Conservation (phyloP, 2,113 vertebrate genomes). For the Nothoprocta perdicaria region DNA sequence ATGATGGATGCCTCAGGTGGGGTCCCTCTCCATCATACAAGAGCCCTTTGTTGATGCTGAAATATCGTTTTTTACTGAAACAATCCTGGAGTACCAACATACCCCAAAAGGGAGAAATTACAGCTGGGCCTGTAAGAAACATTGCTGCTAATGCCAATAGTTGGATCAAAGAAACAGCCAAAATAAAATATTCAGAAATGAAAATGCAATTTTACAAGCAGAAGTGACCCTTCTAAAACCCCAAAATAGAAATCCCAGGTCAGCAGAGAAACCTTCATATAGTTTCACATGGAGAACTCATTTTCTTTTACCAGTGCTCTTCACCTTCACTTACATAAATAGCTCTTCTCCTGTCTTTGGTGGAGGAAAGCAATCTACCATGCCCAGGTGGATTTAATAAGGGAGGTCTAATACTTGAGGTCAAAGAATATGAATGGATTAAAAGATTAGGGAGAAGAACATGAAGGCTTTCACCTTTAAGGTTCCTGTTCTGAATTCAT, state of each 20-base stretch:
- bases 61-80: conserved; percentile 21
- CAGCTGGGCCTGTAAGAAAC: not conserved
- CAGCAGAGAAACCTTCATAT: not conserved
- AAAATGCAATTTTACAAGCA: not conserved
- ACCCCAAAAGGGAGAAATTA: not conserved
- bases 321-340: conserved; percentile 30
- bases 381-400: conserved; percentile 55
- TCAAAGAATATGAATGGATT: conserved; percentile 51
- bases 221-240: not conserved
- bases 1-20: rapidly evolving
- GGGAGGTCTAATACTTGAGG: not conserved
- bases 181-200: conserved; percentile 3
- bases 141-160: not conserved
- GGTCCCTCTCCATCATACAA: not conserved
- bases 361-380: conserved; percentile 24
- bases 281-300: not conserved
- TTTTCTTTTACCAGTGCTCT: conserved; percentile 14
- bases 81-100: not conserved
- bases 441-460: conserved; percentile 44
- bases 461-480: conserved; percentile 44
- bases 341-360: conserved; percentile 22
- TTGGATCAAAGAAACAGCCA: not conserved
- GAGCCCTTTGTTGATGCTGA: not conserved
- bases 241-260: not conserved
- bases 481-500: conserved; percentile 26